phyloP scores from a whole-genome alignment of 2,797 vertebrate species.

The Gambelia wislizenii region DNA sequence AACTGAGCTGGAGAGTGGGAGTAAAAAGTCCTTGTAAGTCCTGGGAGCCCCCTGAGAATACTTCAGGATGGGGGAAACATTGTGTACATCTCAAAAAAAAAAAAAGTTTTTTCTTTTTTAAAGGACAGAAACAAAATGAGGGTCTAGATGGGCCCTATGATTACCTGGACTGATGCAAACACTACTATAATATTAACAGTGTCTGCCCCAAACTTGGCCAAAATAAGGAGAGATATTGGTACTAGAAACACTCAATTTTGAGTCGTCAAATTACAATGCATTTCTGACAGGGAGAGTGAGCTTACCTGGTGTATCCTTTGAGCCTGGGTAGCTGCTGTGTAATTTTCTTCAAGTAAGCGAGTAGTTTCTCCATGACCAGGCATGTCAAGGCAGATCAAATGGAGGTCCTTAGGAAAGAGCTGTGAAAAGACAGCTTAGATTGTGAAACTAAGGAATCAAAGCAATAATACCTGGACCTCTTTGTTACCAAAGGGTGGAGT shows the following conservation, averaged over 20 bases:
- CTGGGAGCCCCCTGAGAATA: no score
- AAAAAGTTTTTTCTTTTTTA: no score
- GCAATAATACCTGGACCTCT: not conserved
- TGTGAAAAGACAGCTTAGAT: not conserved
- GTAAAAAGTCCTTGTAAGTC: no score
- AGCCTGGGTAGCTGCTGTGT: not conserved
- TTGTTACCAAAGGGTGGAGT: not conserved
- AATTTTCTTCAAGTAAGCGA: not conserved
- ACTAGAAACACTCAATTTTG: not conserved
- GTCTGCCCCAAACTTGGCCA: not conserved
- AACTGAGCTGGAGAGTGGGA: no score
- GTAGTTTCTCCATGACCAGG: slow-evolving; percentile 26
- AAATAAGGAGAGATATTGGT: not conserved
- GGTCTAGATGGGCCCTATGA: no score
- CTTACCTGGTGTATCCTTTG: slow-evolving; percentile 19
- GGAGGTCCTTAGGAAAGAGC: not conserved
- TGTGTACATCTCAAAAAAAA: no score
- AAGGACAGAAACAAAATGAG: no score
- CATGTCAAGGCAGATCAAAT: slow-evolving; percentile 17
- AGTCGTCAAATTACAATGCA: not conserved
- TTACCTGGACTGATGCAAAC: no score
- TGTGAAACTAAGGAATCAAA: not conserved
- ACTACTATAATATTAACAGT: no score
- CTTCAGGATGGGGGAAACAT: no score
- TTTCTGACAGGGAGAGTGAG: not conserved